Base-by-base conservation (phyloP, 2,888 invertebrate genomes). In the Gastrophysa polygoni region DNA sequence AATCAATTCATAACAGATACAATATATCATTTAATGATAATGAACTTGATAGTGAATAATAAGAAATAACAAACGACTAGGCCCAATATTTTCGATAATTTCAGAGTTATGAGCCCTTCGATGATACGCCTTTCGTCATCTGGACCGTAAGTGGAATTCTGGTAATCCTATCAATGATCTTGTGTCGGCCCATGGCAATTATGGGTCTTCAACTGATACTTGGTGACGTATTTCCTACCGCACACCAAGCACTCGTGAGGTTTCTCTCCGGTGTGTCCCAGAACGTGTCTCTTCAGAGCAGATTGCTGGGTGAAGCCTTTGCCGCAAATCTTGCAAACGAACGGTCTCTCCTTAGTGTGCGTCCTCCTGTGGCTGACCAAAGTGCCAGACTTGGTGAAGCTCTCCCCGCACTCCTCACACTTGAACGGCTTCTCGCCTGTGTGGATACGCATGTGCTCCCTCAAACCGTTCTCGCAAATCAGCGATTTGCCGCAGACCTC, bases 261-360 rank as follows among this genome's bases (percentile, higher is more conserved):
- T 64, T 83, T 85, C 29, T 84, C 84, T n/a, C 83, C 77, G 2
- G 77, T 76, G 57, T 79, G 79, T 43, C 71, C 71, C 8, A 75
- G 48, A 70, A 73, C 68, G 67, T 86, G 86, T 55, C 85, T 83
- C 2, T 83, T 84, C 7, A 85, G 75, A 1, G 84, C 83, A 2
- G 84, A 82, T 18, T 83, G 80, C 69, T 86, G 85, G 0, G 84
- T 83, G 70, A 85, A 86, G 1, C 82, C 79, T 68, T 83, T 85
- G 1, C 79, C 79, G 61, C 85, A 85, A 55, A 82, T 77, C 44
- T 82, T 80, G 43, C 77, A 77, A 24, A 63, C 61, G 55, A 71
- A 74, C 14, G 75, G 77, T 59, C 70, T 73, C 47, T 72, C 73
- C 44, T 72, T 73, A 7, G 75, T 73, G 49, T 76, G 77, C 1